These are phyloP conservation scores for Lottia gigantea DNA, from an alignment of 2,888 invertebrate genomes.

Conservation along the genomic window DNA sequence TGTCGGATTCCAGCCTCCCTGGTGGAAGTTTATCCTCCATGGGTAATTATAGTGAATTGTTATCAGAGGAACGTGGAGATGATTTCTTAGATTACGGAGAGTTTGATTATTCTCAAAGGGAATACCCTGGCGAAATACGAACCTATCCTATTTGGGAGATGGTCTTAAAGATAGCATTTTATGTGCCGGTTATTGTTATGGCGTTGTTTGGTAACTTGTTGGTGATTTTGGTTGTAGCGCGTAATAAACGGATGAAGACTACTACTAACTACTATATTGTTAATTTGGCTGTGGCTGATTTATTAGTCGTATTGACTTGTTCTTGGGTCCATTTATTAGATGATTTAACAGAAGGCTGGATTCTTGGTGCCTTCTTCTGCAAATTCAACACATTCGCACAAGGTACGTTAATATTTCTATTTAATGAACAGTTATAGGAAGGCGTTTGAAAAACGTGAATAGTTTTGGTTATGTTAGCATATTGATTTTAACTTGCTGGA, in stretches of 20 bases:
- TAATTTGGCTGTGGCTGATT: slow-evolving; percentile 62
- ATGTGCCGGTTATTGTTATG: slow-evolving; percentile 46
- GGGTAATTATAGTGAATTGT: too few relatives aligned
- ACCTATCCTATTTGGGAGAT: slow-evolving; percentile 1
- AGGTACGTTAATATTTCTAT: slow-evolving; percentile 70
- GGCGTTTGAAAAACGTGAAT: too few relatives aligned
- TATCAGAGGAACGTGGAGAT: too few relatives aligned
- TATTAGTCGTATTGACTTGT: slow-evolving; percentile 71
- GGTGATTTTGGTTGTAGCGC: slow-evolving; percentile 52
- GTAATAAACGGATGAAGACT: slow-evolving; percentile 57
- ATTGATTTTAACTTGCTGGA: too few relatives aligned
- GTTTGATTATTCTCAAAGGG: slow-evolving; percentile 2
- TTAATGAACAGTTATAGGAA: neutral
- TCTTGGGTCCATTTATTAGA: slow-evolving; percentile 82
- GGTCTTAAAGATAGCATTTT: slow-evolving; percentile 46
- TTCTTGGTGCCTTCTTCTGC: slow-evolving; percentile 80
- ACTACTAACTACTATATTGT: slow-evolving; percentile 66
- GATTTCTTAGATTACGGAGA: neutral
- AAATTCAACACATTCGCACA: slow-evolving; percentile 82
- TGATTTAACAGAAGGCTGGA: slow-evolving; percentile 83
- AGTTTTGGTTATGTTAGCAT: too few relatives aligned
- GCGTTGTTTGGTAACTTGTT: slow-evolving; percentile 55
- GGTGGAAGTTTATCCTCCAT: too few relatives aligned
- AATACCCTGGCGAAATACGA: neutral
- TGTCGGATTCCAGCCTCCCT: too few relatives aligned